A percentile compares a stretch with the other conserved stretches of the same genome.
Evolutionary conservation across 2,888 invertebrate genomes (phyloP).

Genomic region (Pherbina coryleti): DNA sequence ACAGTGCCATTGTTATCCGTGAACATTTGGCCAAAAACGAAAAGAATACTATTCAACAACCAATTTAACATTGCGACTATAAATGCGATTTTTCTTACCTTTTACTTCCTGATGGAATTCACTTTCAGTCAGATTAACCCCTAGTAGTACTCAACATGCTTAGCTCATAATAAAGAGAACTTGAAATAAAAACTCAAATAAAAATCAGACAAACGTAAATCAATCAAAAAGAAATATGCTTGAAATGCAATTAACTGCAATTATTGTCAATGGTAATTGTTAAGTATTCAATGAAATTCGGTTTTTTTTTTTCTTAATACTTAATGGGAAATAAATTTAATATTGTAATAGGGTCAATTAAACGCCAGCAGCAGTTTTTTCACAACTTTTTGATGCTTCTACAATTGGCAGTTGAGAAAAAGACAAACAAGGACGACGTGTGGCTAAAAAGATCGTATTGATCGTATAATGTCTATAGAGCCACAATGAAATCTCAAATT

Average conservation of each 20-base stretch:
- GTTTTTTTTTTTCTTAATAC: neutral
- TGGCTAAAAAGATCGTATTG: neutral
- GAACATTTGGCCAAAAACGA: too few relatives aligned
- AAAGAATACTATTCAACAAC: too few relatives aligned
- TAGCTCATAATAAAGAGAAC: neutral
- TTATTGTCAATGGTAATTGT: conserved; percentile 18
- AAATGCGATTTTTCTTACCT: too few relatives aligned
- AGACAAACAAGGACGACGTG: neutral
- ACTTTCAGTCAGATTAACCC: too few relatives aligned
- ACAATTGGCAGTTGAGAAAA: neutral
- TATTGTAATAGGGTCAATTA: conserved; percentile 25
- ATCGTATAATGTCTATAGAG: too few relatives aligned
- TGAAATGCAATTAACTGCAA: conserved; percentile 21
- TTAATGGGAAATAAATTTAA: neutral
- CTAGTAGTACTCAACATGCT: too few relatives aligned
- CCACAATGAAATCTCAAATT: too few relatives aligned
- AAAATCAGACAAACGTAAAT: neutral
- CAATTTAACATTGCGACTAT: too few relatives aligned
- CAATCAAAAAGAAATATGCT: conserved; percentile 28
- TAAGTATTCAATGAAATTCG: conserved; percentile 30
- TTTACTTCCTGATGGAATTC: too few relatives aligned
- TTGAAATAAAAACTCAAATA: neutral
- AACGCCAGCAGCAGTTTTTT: conserved; percentile 2
- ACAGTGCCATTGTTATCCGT: too few relatives aligned
- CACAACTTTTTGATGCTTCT: conserved; percentile 5